Evolutionary conservation across 2,888 invertebrate genomes (phyloP), one percentile per base, ranked within the genome.

Genomic region (Eupithecia subfuscata): DNA sequence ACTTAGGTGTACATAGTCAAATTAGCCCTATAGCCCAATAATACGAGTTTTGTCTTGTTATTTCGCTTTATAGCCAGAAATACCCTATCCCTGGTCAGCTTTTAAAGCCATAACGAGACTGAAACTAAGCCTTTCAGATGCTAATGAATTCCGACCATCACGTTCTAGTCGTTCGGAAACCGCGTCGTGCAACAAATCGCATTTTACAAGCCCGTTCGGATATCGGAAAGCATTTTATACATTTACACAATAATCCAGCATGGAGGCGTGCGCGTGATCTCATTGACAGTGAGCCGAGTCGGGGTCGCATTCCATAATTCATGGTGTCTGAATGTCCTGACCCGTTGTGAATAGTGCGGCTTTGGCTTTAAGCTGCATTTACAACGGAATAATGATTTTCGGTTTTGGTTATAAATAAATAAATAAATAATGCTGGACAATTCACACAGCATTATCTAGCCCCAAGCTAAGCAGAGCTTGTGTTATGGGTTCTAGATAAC

Each of bases 201-300:
- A 78, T 82, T 82, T 76, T 77, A 79, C 78, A 80, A 82, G 80
- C 71, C 70, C 73, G 73, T 77, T 76, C 70, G 76, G 79, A 86
- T 86, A 88, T 88, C 85, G 85, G 83, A 85, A 88, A 87, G 86
- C 86, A 89, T 91, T 56, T 56, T 22, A 56, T 56, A 22, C 52
- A 22, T 56, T 91, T 90, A 90, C 89, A 88, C 88, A 91, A 92
- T 93, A 93, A 93, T 91, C 92, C 90, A 91, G 92, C 91, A 91
- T 90, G 87, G 87, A 84, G 9, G 86, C 88, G 88, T 83, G 90
- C 87, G 89, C 93, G 92, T 93, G 93, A 93, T 93, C 92, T 91
- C 91, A 91, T 93, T 90, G 93, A 89, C 91, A 89, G 88, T 91
- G 91, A 92, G 91, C 92, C 88, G 85, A 85, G 85, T 25, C 84